These are phyloP conservation scores for Silurus meridionalis DNA, from an alignment of 2,113 vertebrate genomes.

Conservation along the genomic window DNA sequence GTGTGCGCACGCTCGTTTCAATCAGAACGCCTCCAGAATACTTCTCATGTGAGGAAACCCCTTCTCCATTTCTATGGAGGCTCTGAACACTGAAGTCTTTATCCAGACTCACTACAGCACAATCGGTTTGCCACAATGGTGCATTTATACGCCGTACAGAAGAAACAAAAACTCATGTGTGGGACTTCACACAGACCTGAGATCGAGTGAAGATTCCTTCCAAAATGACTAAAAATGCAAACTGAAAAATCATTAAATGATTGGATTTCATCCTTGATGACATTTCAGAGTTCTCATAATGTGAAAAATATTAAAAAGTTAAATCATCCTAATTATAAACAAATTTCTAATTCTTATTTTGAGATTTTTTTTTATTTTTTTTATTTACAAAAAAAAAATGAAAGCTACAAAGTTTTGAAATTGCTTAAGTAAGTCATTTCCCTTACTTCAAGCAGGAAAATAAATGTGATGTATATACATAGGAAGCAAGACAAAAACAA, in stretches of 20 bases:
- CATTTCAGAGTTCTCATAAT: not conserved
- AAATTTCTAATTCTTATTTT: not conserved
- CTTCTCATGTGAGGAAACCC: slow-evolving; percentile 7
- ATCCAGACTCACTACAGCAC: not conserved
- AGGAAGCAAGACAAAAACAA: not conserved
- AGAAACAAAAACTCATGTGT: not conserved
- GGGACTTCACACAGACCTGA: not conserved
- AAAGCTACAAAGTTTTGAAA: no score
- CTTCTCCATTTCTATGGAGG: not conserved
- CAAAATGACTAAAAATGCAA: not conserved
- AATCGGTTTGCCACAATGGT: not conserved
- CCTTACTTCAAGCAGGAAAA: not conserved
- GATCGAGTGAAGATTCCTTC: not conserved
- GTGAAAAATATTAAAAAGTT: not conserved
- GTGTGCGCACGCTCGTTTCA: not conserved
- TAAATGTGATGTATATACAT: no score
- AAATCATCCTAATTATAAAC: not conserved
- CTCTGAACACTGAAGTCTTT: not conserved
- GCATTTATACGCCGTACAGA: not conserved
- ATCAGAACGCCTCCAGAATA: slow-evolving; percentile 31
- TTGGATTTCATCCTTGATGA: not conserved
- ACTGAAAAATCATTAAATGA: not conserved
- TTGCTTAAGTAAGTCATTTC: not conserved
- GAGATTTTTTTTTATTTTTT: no score
- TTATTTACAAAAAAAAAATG: no score